phyloP scores from a whole-genome alignment of 1,140 invertebrate species.

The Sycophila sp. region DNA sequence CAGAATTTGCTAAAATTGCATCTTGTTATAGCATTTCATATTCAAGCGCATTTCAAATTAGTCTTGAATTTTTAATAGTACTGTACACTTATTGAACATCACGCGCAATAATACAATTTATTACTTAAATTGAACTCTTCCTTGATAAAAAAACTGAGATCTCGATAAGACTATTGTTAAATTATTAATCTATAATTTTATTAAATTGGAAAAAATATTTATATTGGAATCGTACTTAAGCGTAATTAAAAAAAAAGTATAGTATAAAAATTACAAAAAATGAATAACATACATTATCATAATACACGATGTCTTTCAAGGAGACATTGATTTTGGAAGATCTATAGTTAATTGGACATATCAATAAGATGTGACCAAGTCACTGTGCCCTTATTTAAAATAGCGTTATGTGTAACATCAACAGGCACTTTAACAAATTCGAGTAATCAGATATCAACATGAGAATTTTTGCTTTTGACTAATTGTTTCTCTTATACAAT shows the following conservation, averaged over 20 bases:
- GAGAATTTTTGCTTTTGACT: neutral
- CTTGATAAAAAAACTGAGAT: neutral
- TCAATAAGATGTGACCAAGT: conserved; percentile 6
- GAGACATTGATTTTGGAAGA: neutral
- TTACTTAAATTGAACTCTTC: too few relatives aligned
- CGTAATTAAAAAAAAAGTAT: neutral
- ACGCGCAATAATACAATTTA: too few relatives aligned
- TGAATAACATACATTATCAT: too few relatives aligned
- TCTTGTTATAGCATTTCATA: too few relatives aligned
- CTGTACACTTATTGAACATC: too few relatives aligned
- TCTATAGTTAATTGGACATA: neutral
- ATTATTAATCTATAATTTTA: too few relatives aligned
- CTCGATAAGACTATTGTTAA: neutral
- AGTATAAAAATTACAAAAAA: conserved; percentile 5
- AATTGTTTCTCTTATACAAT: neutral
- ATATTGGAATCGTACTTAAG: too few relatives aligned
- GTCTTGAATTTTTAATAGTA: too few relatives aligned
- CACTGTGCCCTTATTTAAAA: conserved; percentile 15
- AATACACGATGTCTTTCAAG: neutral
- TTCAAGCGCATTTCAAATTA: too few relatives aligned
- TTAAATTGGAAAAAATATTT: too few relatives aligned
- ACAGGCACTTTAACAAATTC: conserved; percentile 27
- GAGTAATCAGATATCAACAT: conserved; percentile 19
- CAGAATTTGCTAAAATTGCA: too few relatives aligned
- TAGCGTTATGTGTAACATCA: neutral